Evolutionary conservation across 2,797 vertebrate species (phyloP).

Genomic region (Myotis vivesi): DNA sequence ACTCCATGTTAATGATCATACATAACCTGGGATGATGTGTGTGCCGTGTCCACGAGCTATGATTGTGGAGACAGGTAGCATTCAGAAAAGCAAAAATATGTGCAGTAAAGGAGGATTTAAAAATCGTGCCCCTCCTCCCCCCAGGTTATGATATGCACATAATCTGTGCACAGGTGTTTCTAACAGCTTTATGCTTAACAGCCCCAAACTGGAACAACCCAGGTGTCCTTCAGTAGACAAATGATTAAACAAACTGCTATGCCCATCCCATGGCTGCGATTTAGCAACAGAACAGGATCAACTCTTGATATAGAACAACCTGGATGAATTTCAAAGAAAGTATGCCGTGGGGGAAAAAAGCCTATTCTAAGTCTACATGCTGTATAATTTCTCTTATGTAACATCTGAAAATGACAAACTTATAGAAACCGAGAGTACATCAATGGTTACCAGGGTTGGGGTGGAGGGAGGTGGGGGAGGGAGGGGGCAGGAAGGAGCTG

Average conservation of each 20-base stretch:
- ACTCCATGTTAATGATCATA: too few species aligned
- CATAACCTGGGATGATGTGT: neutral
- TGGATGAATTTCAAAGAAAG: neutral
- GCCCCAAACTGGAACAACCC: neutral
- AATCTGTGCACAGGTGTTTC: neutral
- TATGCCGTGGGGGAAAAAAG: too few species aligned
- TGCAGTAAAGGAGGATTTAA: neutral
- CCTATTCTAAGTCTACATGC: neutral
- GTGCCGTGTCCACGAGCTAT: neutral
- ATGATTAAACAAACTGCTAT: neutral
- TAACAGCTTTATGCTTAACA: neutral
- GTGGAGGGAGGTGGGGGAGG: rapidly evolving
- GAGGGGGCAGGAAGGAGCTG: neutral
- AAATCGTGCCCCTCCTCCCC: neutral
- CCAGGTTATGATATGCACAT: neutral
- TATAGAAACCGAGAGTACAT: neutral
- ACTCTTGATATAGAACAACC: neutral
- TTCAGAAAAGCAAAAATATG: neutral
- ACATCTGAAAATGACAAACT: neutral
- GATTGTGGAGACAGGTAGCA: neutral
- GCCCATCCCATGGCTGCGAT: rapidly evolving
- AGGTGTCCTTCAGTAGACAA: neutral
- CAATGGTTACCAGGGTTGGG: too few species aligned
- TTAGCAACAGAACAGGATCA: neutral
- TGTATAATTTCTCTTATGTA: neutral